phyloP scores from a whole-genome alignment of 1,140 invertebrate genomes.

The Bombus consobrinus region DNA sequence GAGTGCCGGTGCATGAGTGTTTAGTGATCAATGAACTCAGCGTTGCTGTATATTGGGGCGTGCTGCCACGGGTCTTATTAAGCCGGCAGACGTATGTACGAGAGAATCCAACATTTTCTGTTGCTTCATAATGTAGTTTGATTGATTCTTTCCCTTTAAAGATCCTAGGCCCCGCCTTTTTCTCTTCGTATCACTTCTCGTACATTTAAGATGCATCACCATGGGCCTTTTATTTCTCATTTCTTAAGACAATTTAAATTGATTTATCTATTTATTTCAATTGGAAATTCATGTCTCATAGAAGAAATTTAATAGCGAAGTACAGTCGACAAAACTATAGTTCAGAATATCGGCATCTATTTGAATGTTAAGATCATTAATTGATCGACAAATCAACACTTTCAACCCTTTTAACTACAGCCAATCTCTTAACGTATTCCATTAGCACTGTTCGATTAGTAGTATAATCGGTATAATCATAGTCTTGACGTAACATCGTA shows the following conservation, averaged over 20 bases:
- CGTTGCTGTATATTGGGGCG: constrained; percentile 70
- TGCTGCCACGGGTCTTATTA: constrained; percentile 60
- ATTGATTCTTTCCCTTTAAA: constrained; percentile 17
- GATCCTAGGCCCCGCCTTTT: background rate
- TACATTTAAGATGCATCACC: background rate
- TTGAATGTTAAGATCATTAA: constrained; percentile 30
- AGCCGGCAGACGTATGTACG: constrained; percentile 54
- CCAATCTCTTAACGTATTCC: constrained; percentile 44
- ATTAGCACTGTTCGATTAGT: constrained; percentile 29
- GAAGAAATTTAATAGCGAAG: background rate
- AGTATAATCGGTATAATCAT: constrained; percentile 40
- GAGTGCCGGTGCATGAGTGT: constrained; percentile 60
- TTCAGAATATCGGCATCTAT: background rate
- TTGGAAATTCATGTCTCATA: background rate
- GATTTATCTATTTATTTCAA: background rate
- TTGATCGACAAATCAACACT: constrained; percentile 40
- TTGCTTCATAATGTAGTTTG: background rate
- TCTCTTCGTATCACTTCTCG: background rate
- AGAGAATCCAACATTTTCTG: background rate
- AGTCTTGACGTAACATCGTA: constrained; percentile 42
- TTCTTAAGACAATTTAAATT: background rate
- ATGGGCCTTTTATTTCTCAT: background rate
- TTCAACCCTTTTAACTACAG: constrained; percentile 13
- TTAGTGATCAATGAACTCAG: constrained; percentile 78
- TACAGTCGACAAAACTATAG: background rate